Evolutionary conservation across 2,113 vertebrate species (phyloP), one percentile per base, ranked within the genome.

Genomic region (Dromiciops gliroides): DNA sequence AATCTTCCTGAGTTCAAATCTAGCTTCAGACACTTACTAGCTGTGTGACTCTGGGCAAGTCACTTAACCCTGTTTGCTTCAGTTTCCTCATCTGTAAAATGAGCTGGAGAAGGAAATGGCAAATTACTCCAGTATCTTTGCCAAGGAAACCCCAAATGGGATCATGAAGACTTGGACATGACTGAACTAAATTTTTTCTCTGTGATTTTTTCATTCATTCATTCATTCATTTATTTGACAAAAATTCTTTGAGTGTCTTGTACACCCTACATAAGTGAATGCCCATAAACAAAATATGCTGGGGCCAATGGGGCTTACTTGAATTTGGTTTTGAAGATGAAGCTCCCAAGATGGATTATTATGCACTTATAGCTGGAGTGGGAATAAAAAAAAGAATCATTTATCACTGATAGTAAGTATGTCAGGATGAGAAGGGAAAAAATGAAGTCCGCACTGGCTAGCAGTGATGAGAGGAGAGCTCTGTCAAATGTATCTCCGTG

Each of bases 361-460:
- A 91, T 93, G 95, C 93, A 95, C 95, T 94, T n/a, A 19, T 14
- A 75, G 88, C 51, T 88, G 44, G 0, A 16, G 44, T 90, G 93
- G 50, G 93, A 92, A 51, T 51, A 56, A 90, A 97, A 97, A 97
- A 98, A 98, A 98, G 22, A 51, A 50, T 89, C 49, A 91, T 14
- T 6, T 44, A 60, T 49, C 56, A 90, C 94, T 91, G 12, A 14
- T n/a, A 49, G 89, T 5, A 1, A 91, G 48, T 94, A 28, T 93
- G 89, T 10, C 22, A 3, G 3, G 6, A 60, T 22, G 67, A 37
- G 22, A 16, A 75, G 37, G 5, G 60, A 75, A 12, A 75, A 75
- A n/a, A 75, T n/a, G 14, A 75, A 31, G 50, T 0, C 0, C 0
- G 89, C 9, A 28, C 3, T 60, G 47, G 0, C 10, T 48, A 49